Conservation (phyloP, 2,797 vertebrate genomes). For the Kryptolebias ocellatus region DNA sequence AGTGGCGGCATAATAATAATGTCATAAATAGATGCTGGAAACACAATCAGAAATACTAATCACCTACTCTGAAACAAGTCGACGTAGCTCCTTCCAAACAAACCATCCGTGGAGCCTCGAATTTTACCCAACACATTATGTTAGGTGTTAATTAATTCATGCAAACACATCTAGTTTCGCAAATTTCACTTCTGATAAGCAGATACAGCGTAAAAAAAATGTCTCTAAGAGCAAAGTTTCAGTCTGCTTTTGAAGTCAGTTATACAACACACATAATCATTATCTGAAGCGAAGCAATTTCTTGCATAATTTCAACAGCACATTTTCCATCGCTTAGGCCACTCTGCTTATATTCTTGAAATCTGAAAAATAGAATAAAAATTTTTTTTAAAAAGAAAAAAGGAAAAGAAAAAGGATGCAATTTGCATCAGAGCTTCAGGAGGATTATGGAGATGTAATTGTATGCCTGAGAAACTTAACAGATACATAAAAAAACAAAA, state of each 20-base stretch:
- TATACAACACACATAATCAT: slow-evolving; percentile 36
- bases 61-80: slow-evolving; percentile 30
- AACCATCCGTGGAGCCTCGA: slow-evolving; percentile 28
- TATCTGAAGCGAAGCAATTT: slow-evolving; percentile 30
- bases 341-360: slow-evolving; percentile 46
- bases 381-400: background rate
- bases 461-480: slow-evolving; percentile 59
- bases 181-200: slow-evolving; percentile 34
- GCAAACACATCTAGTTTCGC: slow-evolving; percentile 25
- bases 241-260: slow-evolving; percentile 37
- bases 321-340: slow-evolving; percentile 50
- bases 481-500: slow-evolving; percentile 61
- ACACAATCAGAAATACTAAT: slow-evolving; percentile 27
- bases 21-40: slow-evolving; percentile 16
- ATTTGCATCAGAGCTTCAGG: slow-evolving; percentile 38
- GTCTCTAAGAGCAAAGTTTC: slow-evolving; percentile 27
- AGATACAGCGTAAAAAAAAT: slow-evolving; percentile 18
- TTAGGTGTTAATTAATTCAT: slow-evolving; percentile 58
- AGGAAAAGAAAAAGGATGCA: slow-evolving; percentile 9
- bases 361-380: slow-evolving; percentile 21
- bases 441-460: slow-evolving; percentile 50
- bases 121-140: slow-evolving; percentile 46
- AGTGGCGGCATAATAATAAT: too few relatives aligned
- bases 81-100: slow-evolving; percentile 30
- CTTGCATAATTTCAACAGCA: slow-evolving; percentile 55